phyloP scores from a whole-genome alignment of 1,140 invertebrate species.

The Sycobia sp. region DNA sequence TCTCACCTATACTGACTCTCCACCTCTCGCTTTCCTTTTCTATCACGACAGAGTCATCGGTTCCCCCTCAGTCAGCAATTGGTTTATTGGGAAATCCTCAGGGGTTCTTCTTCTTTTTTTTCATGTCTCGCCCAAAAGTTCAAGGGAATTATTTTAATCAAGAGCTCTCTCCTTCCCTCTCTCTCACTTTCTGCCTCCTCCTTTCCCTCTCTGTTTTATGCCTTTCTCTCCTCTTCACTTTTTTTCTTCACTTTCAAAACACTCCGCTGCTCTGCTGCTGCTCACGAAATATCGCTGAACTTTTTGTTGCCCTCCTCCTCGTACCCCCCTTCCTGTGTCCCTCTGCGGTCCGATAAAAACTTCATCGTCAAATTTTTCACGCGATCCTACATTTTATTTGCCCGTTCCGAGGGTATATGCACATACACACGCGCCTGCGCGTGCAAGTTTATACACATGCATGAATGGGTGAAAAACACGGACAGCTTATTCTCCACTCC shows the following conservation, averaged over 20 bases:
- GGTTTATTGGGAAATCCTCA: constrained; percentile 5
- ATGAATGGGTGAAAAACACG: too few species aligned
- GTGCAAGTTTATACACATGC: too few species aligned
- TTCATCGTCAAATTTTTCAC: constrained; percentile 27
- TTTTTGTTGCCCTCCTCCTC: background rate
- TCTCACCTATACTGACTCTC: too few species aligned
- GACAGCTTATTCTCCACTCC: too few species aligned
- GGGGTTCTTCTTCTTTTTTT: too few species aligned
- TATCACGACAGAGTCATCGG: background rate
- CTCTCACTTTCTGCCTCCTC: background rate
- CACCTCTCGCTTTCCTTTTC: background rate
- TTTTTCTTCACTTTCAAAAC: too few species aligned
- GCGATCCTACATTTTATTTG: constrained; percentile 1
- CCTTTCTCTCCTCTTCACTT: too few species aligned
- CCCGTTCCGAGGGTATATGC: background rate
- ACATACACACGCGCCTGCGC: background rate
- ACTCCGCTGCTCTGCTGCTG: too few species aligned
- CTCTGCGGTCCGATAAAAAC: constrained; percentile 19
- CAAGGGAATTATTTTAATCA: constrained; percentile 37
- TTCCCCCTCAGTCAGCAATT: too few species aligned
- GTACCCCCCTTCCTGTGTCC: too few species aligned
- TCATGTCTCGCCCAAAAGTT: background rate
- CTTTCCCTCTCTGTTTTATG: background rate
- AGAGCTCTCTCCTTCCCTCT: constrained; percentile 12
- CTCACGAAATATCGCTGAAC: constrained; percentile 1